These are phyloP conservation scores for Lordiphosa andalusiaca DNA, from an alignment of 2,888 invertebrate genomes.

Conservation along the genomic window DNA sequence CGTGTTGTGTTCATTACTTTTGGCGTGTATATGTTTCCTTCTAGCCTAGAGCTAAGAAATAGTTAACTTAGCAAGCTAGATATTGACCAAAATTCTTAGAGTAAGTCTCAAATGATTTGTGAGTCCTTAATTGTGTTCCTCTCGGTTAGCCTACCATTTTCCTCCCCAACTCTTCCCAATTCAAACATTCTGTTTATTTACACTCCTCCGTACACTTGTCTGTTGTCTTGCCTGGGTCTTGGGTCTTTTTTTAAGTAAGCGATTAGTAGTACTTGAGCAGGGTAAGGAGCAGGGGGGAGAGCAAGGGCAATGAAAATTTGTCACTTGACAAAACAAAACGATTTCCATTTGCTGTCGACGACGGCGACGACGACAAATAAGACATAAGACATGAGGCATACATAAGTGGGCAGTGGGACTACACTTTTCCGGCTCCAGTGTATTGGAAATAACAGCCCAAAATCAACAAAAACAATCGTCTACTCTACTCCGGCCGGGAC, in stretches of 20 bases:
- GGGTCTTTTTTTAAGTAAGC: slow-evolving; percentile 63
- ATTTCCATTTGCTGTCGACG: slow-evolving; percentile 54
- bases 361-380: slow-evolving; percentile 47
- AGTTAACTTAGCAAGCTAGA: too few species aligned
- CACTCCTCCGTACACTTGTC: slow-evolving; percentile 22
- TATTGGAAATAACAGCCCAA: slow-evolving; percentile 63
- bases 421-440: slow-evolving; percentile 43
- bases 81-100: too few species aligned
- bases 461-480: slow-evolving; percentile 56
- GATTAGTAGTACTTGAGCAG: slow-evolving; percentile 48
- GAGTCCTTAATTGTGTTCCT: slow-evolving; percentile 4
- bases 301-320: slow-evolving; percentile 66
- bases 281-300: neutral
- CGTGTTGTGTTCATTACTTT: too few species aligned
- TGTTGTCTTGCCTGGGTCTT: slow-evolving; percentile 52
- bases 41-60: too few species aligned
- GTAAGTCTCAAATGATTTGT: too few species aligned
- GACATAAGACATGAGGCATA: slow-evolving; percentile 49
- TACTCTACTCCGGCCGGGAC: slow-evolving; percentile 1
- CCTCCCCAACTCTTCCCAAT: neutral
- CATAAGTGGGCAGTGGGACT: slow-evolving; percentile 41
- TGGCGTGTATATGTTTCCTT: too few species aligned
- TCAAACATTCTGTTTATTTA: slow-evolving; percentile 27
- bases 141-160: slow-evolving; percentile 1
- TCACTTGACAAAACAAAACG: slow-evolving; percentile 65